Evolutionary conservation across 2,797 vertebrate genomes (phyloP).

Genomic region (Tamandua tetradactyla): DNA sequence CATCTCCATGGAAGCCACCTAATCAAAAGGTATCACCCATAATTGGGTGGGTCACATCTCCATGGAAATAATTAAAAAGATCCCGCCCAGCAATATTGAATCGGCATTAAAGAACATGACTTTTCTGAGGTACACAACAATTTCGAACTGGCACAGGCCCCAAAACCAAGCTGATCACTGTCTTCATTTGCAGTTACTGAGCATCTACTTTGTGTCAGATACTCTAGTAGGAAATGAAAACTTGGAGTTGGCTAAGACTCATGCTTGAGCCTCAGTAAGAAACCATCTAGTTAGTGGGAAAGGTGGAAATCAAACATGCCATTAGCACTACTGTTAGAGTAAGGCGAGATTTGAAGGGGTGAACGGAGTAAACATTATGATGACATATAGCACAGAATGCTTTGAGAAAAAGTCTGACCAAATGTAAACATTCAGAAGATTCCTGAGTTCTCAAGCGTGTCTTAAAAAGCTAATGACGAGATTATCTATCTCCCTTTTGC

Average conservation of each 20-base stretch:
- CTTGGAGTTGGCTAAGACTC: background rate
- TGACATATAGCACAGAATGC: background rate
- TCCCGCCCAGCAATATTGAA: too few species aligned
- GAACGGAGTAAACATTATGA: background rate
- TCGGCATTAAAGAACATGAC: too few species aligned
- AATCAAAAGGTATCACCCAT: too few species aligned
- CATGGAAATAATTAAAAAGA: too few species aligned
- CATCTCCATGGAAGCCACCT: too few species aligned
- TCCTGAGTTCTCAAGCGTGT: background rate
- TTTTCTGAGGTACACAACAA: too few species aligned
- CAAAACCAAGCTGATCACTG: background rate
- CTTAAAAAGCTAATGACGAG: background rate
- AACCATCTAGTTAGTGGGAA: background rate
- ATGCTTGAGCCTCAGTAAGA: background rate
- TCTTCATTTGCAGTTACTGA: background rate
- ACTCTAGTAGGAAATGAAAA: background rate
- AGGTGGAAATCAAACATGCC: background rate
- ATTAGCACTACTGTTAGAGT: background rate
- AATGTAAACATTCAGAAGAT: background rate
- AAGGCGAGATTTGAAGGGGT: background rate
- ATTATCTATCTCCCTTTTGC: background rate
- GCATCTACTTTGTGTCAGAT: background rate
- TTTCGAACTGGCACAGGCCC: too few species aligned
- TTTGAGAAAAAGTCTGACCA: background rate
- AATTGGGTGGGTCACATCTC: too few species aligned